A percentile compares a stretch with the other conserved stretches of the same genome.
These are phyloP conservation scores for Drymonia ruficornis DNA, from an alignment of 2,888 invertebrate genomes.

Conservation along the genomic window DNA sequence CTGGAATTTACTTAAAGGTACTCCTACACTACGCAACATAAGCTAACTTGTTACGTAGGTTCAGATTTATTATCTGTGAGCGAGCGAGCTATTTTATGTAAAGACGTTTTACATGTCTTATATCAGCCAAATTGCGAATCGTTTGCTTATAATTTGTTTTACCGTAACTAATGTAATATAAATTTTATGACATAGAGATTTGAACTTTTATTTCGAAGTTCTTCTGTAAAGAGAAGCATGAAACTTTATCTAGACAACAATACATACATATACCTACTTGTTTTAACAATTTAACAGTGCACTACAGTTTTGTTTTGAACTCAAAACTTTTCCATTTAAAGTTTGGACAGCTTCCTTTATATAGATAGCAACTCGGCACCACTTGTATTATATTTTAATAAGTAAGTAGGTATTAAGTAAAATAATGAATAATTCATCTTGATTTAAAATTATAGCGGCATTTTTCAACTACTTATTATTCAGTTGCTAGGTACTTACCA, in stretches of 20 bases:
- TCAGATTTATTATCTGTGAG: neutral
- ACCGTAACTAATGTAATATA: too few relatives aligned
- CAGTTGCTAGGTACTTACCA: too few relatives aligned
- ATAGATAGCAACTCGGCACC: slow-evolving; percentile 34
- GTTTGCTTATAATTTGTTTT: too few relatives aligned
- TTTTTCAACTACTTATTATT: too few relatives aligned
- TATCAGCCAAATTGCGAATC: neutral
- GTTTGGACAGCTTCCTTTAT: slow-evolving; percentile 33
- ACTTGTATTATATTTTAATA: slow-evolving; percentile 23
- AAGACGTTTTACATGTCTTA: neutral
- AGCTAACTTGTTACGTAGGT: slow-evolving; percentile 12
- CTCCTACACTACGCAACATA: slow-evolving; percentile 18
- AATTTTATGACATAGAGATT: neutral
- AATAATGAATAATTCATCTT: slow-evolving; percentile 8
- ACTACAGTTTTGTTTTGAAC: slow-evolving; percentile 60
- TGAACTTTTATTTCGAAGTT: neutral
- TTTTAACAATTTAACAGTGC: slow-evolving; percentile 62
- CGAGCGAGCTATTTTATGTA: too few relatives aligned
- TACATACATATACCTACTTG: slow-evolving; percentile 21
- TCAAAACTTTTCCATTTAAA: slow-evolving; percentile 74
- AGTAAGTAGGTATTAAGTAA: slow-evolving; percentile 16
- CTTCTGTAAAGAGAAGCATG: neutral
- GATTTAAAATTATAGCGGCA: too few relatives aligned
- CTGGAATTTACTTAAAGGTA: slow-evolving; percentile 39
- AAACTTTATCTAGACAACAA: neutral